phyloP scores from a whole-genome alignment of 2,888 invertebrate genomes.

The Dinocampus coccinellae region DNA sequence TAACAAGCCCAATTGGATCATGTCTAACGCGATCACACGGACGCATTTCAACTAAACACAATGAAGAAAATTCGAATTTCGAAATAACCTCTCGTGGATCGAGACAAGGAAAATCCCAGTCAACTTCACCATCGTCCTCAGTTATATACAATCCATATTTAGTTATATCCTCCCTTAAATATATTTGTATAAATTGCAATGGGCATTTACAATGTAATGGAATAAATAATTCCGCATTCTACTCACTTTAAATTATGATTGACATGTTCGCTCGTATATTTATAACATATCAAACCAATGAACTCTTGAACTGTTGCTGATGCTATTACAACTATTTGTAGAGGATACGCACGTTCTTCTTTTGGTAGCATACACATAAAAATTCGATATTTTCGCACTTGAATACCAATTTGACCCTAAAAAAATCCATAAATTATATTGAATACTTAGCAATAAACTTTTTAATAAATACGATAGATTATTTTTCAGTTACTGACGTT shows the following conservation, averaged over 20 bases:
- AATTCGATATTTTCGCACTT: slow-evolving; percentile 88
- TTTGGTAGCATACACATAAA: slow-evolving; percentile 90
- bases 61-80: slow-evolving; percentile 91
- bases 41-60: slow-evolving; percentile 88
- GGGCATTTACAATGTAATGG: not conserved
- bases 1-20: slow-evolving; percentile 53
- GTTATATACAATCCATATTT: slow-evolving; percentile 93
- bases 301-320: slow-evolving; percentile 90
- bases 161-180: slow-evolving; percentile 71
- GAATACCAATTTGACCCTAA: slow-evolving; percentile 80
- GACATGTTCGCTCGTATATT: slow-evolving; percentile 72
- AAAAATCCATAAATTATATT: slow-evolving; percentile 25
- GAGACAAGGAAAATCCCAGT: slow-evolving; percentile 92
- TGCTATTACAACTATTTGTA: slow-evolving; percentile 84
- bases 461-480: slow-evolving; percentile 1
- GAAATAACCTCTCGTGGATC: slow-evolving; percentile 90
- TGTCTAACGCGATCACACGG: slow-evolving; percentile 67
- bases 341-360: slow-evolving; percentile 85
- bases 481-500: slow-evolving; percentile 66
- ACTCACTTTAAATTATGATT: slow-evolving; percentile 67
- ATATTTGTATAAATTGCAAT: not conserved
- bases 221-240: not conserved
- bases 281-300: slow-evolving; percentile 93
- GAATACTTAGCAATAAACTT: not conserved
- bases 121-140: slow-evolving; percentile 96